A percentile compares a stretch with the other conserved stretches of the same genome.
These are phyloP conservation scores for Tromatobia lineatoria DNA, from an alignment of 2,888 invertebrate genomes.

Conservation along the genomic window DNA sequence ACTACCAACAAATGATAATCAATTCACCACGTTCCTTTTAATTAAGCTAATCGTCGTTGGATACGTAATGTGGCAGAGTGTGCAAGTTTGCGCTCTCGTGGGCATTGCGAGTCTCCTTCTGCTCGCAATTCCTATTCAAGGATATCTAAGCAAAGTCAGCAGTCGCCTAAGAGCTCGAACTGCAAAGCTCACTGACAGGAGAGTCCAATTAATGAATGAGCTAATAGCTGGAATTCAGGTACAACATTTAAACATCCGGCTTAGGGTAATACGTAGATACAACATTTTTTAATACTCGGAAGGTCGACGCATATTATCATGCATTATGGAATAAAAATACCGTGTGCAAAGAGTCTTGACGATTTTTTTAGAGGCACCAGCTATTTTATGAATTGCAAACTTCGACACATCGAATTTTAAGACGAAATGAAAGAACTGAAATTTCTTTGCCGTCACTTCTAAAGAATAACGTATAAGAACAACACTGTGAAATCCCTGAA, in stretches of 20 bases:
- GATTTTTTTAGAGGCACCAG: too few species aligned
- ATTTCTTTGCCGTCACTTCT: too few species aligned
- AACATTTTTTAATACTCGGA: too few species aligned
- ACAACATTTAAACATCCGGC: constrained; percentile 79
- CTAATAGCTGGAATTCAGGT: constrained; percentile 97
- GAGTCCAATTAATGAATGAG: constrained; percentile 98
- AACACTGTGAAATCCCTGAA: too few species aligned
- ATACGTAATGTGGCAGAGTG: constrained; percentile 76
- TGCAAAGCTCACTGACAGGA: constrained; percentile 94
- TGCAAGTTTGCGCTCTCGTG: constrained; percentile 88
- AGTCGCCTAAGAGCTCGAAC: constrained; percentile 90
- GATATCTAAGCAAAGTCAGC: constrained; percentile 80
- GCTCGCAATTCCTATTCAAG: constrained; percentile 94
- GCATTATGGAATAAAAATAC: too few species aligned
- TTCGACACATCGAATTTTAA: too few species aligned
- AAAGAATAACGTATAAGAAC: too few species aligned
- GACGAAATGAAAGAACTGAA: too few species aligned
- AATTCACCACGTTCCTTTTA: not conserved
- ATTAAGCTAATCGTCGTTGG: constrained; percentile 74
- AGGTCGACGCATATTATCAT: too few species aligned
- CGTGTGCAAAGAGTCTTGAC: too few species aligned
- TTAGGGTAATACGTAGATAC: too few species aligned
- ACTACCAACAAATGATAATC: not conserved
- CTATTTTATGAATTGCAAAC: too few species aligned
- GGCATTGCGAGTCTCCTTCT: constrained; percentile 93